These are phyloP conservation scores for Bellardia bayeri DNA, from an alignment of 2,888 invertebrate genomes.

Conservation along the genomic window DNA sequence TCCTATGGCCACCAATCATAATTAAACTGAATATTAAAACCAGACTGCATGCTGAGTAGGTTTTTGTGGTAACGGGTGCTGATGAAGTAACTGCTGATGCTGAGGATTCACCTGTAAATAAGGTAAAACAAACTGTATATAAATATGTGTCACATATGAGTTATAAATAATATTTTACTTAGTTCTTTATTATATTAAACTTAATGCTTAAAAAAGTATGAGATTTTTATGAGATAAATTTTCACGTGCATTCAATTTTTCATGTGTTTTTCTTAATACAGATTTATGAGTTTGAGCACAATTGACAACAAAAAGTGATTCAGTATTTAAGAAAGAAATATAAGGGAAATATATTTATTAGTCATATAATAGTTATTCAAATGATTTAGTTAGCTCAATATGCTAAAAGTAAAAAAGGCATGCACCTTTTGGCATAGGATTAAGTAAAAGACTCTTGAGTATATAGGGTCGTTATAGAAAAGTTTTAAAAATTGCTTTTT, in stretches of 20 bases:
- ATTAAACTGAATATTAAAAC: slow-evolving; percentile 79
- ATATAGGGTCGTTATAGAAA: no score
- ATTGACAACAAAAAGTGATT: neutral
- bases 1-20: slow-evolving; percentile 78
- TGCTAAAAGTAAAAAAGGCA: no score
- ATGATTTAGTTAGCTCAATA: no score
- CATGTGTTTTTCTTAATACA: neutral
- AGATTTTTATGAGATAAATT: neutral
- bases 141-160: neutral
- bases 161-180: slow-evolving; percentile 3
- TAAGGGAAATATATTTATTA: no score
- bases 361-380: no score
- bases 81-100: slow-evolving; percentile 84
- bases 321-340: neutral
- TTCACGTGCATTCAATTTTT: neutral
- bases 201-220: slow-evolving; percentile 1
- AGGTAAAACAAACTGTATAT: slow-evolving; percentile 15
- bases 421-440: no score
- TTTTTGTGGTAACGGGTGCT: slow-evolving; percentile 80
- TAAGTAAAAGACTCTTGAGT: no score
- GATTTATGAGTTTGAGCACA: neutral
- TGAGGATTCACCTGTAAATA: slow-evolving; percentile 82
- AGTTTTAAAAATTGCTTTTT: no score
- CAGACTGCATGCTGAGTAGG: slow-evolving; percentile 80
- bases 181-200: neutral